Conservation (phyloP, 2,888 invertebrate species). For the Ormia ochracea region DNA sequence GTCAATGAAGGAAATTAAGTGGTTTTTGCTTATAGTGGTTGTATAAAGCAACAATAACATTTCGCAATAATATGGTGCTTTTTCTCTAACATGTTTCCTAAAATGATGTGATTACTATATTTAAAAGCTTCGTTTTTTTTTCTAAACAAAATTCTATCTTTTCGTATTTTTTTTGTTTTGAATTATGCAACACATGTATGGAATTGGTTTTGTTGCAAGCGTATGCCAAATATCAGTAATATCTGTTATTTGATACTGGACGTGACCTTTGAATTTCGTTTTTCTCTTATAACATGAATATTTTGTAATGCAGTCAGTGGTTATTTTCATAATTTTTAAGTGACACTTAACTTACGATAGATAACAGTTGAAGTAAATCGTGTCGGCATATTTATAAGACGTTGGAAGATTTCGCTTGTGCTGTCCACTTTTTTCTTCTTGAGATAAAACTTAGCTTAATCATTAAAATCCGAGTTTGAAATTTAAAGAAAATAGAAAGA, state of each 20-base stretch:
- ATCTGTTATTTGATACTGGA: conserved; percentile 14
- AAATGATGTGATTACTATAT: conserved; percentile 1
- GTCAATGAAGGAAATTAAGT: conserved; percentile 12
- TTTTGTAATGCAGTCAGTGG: background rate
- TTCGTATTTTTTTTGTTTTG: background rate
- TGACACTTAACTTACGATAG: too few relatives aligned
- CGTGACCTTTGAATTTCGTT: conserved; percentile 8
- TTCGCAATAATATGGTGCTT: background rate
- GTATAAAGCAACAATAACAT: background rate
- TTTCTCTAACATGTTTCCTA: background rate
- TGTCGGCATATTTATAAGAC: too few relatives aligned
- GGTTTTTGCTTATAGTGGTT: background rate
- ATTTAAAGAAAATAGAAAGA: too few relatives aligned
- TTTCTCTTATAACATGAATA: background rate
- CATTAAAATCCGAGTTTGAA: too few relatives aligned
- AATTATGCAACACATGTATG: conserved; percentile 18
- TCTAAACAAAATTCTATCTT: too few relatives aligned
- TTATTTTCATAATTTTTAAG: background rate
- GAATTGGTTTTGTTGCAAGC: conserved; percentile 12
- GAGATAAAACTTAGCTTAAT: too few relatives aligned
- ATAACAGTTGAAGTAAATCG: too few relatives aligned
- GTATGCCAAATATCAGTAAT: conserved; percentile 18
- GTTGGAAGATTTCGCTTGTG: too few relatives aligned
- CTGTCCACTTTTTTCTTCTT: too few relatives aligned
- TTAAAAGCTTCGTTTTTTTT: background rate